Base-by-base conservation (phyloP, 92 coral and sea anemone genomes). In the Parazoanthus swiftii region DNA sequence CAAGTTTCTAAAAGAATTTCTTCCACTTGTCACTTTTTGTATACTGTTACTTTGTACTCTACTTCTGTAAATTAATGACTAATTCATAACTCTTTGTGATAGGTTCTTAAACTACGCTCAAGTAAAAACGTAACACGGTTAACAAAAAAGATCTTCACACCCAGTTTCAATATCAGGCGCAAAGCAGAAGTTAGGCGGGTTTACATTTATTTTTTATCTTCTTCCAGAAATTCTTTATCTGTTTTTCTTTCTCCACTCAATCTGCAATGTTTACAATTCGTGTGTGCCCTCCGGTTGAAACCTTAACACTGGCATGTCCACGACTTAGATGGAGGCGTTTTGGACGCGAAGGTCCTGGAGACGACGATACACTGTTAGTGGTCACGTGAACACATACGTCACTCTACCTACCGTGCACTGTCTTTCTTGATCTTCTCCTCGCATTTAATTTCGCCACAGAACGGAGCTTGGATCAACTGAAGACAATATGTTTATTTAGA, bases 381-480 rank as follows among this genome's bases (percentile, higher is more conserved):
- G 38, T 36, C 58, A 77, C 16, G 68, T 68, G 10, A 26, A 44
- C 37, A 25, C 36, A 5, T 21, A 79, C 68, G 68, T 63, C 42
- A 23, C 42, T 2, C 21, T 14, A 76, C 92, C 20, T 84, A 96
- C 99, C 98, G 94, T 25, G 99, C 95, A 63, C 99, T 97, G 68
- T 97, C 99, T 87, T 95, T 97, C 97, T 95, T 97, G 82, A 97
- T 95, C 58, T 91, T 94, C 23, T 94, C 99, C 74, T 97, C 99
- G 44, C 99, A 97, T 4, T 83, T 84, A 10, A 91, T 88, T 20
- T 95, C 96, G 23, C 99, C 99, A 66, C 99, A 97, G 92, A 97
- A 97, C 77, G 99, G 99, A 68, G 99, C 98, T 81, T 97, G 99
- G 89, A 97, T 97, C 81, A 97, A 93, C 99, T 96, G 70, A 72